Percentiles rank a stretch among this genome's conserved stretches.
These are phyloP conservation scores for Hyles lineata DNA, from an alignment of 2,888 invertebrate genomes.

Conservation along the genomic window DNA sequence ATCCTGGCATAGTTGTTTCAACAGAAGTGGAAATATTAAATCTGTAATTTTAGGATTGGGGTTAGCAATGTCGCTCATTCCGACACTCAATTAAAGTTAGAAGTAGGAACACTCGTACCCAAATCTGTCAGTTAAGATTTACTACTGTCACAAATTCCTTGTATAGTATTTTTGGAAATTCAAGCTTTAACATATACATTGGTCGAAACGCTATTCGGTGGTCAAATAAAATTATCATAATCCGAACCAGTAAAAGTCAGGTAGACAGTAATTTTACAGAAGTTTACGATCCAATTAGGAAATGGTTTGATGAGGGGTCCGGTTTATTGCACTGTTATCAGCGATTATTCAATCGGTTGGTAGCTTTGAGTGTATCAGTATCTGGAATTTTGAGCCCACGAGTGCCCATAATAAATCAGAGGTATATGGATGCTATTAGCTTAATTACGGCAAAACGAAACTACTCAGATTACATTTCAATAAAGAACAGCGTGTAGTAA, in stretches of 20 bases:
- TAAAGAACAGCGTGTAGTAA: background rate
- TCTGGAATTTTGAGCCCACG: conserved; percentile 13
- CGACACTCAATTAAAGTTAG: background rate
- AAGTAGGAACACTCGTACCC: background rate
- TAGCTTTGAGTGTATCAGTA: conserved; percentile 39
- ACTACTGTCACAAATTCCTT: background rate
- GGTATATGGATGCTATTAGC: conserved; percentile 25
- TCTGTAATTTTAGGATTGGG: background rate
- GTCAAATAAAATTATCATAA: conserved; percentile 58
- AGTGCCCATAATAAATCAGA: conserved; percentile 19
- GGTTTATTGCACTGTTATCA: conserved; percentile 59
- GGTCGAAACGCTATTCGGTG: conserved; percentile 32
- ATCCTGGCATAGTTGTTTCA: background rate
- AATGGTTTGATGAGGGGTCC: conserved; percentile 62
- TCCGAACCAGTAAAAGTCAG: conserved; percentile 51
- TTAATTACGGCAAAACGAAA: conserved; percentile 23
- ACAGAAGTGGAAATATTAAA: background rate
- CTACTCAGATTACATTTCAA: background rate
- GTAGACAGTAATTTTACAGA: conserved; percentile 55
- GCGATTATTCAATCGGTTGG: conserved; percentile 49
- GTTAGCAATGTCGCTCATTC: background rate
- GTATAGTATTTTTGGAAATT: conserved; percentile 7
- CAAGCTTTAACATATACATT: conserved; percentile 6
- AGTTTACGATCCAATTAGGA: conserved; percentile 65
- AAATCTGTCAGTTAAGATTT: background rate